Conservation (phyloP, 2,888 invertebrate genomes). For the Drosophila nigricruria region DNA sequence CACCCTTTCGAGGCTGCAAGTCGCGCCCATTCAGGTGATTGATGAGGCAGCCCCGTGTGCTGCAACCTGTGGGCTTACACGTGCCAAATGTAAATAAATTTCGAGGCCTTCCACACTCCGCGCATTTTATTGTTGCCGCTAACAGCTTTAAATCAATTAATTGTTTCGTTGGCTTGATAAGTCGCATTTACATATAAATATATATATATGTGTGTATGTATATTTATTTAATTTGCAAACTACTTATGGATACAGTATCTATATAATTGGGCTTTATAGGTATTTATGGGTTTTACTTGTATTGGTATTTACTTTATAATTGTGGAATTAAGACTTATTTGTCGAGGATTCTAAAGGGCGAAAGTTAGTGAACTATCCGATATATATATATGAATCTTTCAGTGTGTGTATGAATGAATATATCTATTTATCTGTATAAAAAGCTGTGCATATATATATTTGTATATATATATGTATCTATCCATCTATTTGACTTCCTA, state of each 20-base stretch:
- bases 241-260: neutral
- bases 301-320: neutral
- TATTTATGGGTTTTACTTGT: neutral
- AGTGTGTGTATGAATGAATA: no score
- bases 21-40: conserved; percentile 60
- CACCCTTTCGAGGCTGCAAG: conserved; percentile 57
- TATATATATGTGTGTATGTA: neutral
- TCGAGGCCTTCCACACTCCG: neutral
- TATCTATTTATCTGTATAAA: neutral
- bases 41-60: conserved; percentile 59
- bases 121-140: conserved; percentile 16
- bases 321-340: neutral
- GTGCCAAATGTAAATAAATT: conserved; percentile 58
- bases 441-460: neutral
- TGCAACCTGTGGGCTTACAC: conserved; percentile 54
- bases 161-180: neutral
- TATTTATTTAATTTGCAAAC: conserved; percentile 1
- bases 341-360: neutral
- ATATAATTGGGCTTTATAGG: neutral
- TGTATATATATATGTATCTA: neutral
- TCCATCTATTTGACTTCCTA: neutral
- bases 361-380: neutral
- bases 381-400: no score
- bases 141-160: conserved; percentile 31
- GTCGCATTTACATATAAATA: neutral